These are phyloP conservation scores for Drosophila trichaetosa DNA, from an alignment of 2,888 invertebrate genomes.

Conservation along the genomic window DNA sequence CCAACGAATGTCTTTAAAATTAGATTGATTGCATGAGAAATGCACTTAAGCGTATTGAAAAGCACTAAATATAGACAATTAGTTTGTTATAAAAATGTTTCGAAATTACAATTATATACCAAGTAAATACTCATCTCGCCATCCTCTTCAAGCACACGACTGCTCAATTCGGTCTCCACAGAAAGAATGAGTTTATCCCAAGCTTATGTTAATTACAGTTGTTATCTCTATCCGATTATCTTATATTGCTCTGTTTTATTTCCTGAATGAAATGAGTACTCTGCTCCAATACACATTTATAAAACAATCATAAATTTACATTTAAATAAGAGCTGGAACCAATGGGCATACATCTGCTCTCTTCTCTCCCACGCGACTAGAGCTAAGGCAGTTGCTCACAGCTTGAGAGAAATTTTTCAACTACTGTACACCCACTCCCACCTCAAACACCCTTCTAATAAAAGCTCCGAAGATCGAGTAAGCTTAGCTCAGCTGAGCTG, in stretches of 20 bases:
- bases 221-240: neutral
- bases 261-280: neutral
- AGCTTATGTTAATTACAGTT: neutral
- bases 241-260: neutral
- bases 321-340: neutral
- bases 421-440: neutral
- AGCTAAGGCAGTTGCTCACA: neutral
- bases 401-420: neutral
- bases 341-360: neutral
- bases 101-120: neutral
- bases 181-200: neutral
- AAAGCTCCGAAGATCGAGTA: conserved; percentile 16
- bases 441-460: neutral
- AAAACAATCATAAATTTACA: neutral
- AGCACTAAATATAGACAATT: neutral
- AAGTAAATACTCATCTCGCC: neutral
- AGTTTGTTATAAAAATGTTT: conserved; percentile 1
- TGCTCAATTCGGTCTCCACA: neutral
- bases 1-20: conserved; percentile 15
- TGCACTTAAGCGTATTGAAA: neutral
- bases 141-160: neutral
- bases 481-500: conserved; percentile 16
- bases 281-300: neutral
- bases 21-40: neutral
- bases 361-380: neutral